A percentile compares a stretch with the other conserved stretches of the same genome.
Conservation (phyloP, 2,113 vertebrate species). For the Oxyura jamaicensis region DNA sequence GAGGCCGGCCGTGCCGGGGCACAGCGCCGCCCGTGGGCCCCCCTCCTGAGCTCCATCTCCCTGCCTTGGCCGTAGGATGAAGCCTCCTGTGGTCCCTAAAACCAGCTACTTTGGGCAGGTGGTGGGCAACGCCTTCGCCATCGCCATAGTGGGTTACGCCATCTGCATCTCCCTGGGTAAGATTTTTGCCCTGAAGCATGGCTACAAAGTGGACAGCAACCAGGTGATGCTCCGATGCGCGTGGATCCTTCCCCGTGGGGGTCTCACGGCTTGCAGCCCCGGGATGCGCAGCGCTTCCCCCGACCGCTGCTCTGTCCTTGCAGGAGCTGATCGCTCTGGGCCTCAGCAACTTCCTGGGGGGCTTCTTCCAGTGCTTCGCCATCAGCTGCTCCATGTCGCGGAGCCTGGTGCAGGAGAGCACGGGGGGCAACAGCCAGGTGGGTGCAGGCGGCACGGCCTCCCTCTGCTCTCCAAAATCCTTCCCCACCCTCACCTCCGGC, state of each 20-base stretch:
- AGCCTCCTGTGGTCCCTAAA: slow-evolving; percentile 77
- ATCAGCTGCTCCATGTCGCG: slow-evolving; percentile 97
- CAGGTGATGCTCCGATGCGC: slow-evolving; percentile 77
- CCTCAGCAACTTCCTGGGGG: slow-evolving; percentile 87
- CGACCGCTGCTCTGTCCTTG: neutral
- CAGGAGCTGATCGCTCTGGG: slow-evolving; percentile 93
- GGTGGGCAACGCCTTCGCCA: slow-evolving; percentile 89
- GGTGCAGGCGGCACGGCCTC: neutral
- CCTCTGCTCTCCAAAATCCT: accelerated
- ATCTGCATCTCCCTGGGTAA: slow-evolving; percentile 93
- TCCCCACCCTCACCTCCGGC: accelerated
- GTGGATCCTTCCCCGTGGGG: neutral
- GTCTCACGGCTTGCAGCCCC: neutral
- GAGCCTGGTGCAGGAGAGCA: slow-evolving; percentile 88
- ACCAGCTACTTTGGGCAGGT: slow-evolving; percentile 78
- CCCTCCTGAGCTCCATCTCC: neutral
- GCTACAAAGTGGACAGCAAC: slow-evolving; percentile 95
- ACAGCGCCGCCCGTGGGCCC: accelerated
- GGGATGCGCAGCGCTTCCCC: neutral
- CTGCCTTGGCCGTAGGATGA: slow-evolving; percentile 77
- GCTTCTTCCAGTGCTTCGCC: slow-evolving; percentile 91
- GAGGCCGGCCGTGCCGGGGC: neutral
- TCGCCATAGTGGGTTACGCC: slow-evolving; percentile 91
- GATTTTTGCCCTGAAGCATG: slow-evolving; percentile 93
- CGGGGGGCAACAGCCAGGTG: slow-evolving; percentile 94